Base-by-base conservation (phyloP, 2,113 vertebrate species). In the Salvator merianae region DNA sequence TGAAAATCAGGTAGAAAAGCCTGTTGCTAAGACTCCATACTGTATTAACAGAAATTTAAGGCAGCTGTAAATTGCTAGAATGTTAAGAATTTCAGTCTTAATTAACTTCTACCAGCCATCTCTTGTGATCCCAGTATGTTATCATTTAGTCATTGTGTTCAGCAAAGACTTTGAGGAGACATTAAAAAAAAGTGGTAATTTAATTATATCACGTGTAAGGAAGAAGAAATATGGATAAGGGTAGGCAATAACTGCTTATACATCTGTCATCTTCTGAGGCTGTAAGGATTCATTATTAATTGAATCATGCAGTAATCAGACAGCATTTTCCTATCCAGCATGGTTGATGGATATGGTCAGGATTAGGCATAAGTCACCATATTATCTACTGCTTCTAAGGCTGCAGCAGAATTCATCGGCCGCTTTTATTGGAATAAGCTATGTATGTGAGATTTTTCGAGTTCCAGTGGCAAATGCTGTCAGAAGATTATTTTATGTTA, bases 71-170 rank as follows among this genome's bases (percentile, higher is more conserved):
- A 77, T 74, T 38, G 47, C 22, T 59, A 43, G 38, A 68, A 36
- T 82, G 26, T 62, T 0, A 0, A n/a, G 81, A 68, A 47, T 55
- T 53, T 40, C 36, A 55, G 24, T 86, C 71, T 79, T 91, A 59
- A 83, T 87, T 74, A 77, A 50, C 26, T 55, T 55, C 63, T 30
- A 7, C 13, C 1, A 4, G 5, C 14, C n/a, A 2, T 68, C 32
- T 38, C 62, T 87, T 30, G 30, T 47, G 3, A 63, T 70, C 30
- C 50, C 59, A 12, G 0, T 65, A 70, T 22, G 36, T 82, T 20
- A 0, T 36, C 0, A 0, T n/a, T 43, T 65, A 66, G 50, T 82
- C 53, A n/a, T n/a, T n/a, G n/a, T n/a, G n/a, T n/a, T n/a, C n/a
- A n/a, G n/a, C n/a, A n/a, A n/a, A 66, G 79, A 53, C 16, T 47